phyloP scores from a whole-genome alignment of 2,113 vertebrate species.

The Cebus imitator region DNA sequence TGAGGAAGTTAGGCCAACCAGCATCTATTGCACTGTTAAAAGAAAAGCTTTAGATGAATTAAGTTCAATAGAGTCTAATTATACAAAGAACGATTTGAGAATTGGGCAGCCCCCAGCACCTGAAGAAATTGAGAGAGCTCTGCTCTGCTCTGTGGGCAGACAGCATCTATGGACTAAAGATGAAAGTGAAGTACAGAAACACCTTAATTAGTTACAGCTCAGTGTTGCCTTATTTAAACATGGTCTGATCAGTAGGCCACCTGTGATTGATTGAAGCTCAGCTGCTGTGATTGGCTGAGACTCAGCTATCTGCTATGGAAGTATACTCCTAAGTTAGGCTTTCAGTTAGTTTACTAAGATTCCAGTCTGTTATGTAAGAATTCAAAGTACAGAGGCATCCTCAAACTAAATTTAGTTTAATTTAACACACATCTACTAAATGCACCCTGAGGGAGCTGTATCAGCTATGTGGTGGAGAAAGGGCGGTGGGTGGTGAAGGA shows the following conservation, averaged over 20 bases:
- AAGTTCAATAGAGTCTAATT: neutral
- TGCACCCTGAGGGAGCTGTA: accelerated
- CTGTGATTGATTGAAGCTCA: neutral
- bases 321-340: neutral
- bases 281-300: neutral
- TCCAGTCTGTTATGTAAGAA: neutral
- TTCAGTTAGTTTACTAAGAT: neutral
- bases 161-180: neutral
- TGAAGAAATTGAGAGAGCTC: neutral
- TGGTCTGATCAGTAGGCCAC: neutral
- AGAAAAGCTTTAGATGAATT: neutral
- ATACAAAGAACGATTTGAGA: neutral
- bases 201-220: neutral
- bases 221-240: neutral
- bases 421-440: too few species aligned
- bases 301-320: neutral
- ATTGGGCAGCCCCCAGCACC: neutral
- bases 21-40: neutral
- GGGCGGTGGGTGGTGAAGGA: neutral
- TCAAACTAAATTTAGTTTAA: neutral
- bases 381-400: neutral
- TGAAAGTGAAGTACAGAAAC: neutral
- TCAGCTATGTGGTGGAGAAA: accelerated
- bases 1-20: neutral
- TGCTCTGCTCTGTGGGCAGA: neutral